phyloP scores from a whole-genome alignment of 2,113 vertebrate species.

The Sciurus niger region DNA sequence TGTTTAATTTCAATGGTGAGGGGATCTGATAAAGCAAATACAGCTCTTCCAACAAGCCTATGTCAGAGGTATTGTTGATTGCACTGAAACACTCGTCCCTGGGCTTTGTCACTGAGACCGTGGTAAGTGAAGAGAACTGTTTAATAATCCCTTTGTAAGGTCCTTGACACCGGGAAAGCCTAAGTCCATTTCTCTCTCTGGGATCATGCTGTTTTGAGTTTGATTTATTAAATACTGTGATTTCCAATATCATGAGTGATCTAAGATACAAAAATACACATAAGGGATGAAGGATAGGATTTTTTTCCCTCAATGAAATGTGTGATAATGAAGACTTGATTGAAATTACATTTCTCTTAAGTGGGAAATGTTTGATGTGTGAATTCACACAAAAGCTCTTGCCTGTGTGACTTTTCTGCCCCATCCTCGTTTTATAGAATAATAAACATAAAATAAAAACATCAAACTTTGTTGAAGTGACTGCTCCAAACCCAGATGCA shows the following conservation, averaged over 20 bases:
- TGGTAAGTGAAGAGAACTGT: conserved; percentile 85
- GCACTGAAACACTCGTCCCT: conserved; percentile 87
- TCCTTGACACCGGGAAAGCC: conserved; percentile 77
- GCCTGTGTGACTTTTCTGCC: background rate
- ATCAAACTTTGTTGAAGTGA: background rate
- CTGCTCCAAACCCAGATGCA: background rate
- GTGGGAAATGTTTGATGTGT: background rate
- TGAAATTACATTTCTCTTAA: conserved; percentile 51
- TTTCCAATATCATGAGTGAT: background rate
- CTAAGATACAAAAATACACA: background rate
- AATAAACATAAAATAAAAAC: background rate
- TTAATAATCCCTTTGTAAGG: conserved; percentile 85
- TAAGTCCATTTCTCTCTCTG: background rate
- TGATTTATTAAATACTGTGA: conserved; percentile 14
- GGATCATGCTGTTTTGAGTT: background rate
- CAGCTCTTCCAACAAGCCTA: conserved; percentile 83
- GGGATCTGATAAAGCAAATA: conserved; percentile 89
- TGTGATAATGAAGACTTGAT: background rate
- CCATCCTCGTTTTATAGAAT: background rate
- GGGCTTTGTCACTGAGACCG: conserved; percentile 84
- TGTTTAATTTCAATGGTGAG: conserved; percentile 89
- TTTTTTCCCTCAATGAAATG: background rate
- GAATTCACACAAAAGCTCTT: background rate
- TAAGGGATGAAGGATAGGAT: background rate
- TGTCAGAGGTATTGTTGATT: conserved; percentile 85